Evolutionary conservation across 2,113 vertebrate genomes (phyloP), one percentile per base, ranked within the genome.

Genomic region (Myrmecophaga tridactyla): DNA sequence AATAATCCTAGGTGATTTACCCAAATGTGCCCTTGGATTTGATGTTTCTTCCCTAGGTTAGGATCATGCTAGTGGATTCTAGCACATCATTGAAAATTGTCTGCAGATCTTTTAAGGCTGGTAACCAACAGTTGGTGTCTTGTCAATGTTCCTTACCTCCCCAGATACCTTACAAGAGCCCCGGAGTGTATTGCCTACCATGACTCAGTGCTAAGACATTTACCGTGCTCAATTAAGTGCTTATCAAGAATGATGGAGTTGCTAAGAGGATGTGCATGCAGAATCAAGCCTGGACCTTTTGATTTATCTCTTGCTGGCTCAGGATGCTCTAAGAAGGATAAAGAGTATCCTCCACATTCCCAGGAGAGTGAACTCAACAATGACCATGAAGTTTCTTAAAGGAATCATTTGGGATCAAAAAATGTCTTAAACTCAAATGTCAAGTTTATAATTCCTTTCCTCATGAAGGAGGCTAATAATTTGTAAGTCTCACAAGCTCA

Each of bases 221-320:
- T 9, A 31, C 13, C 92, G 92, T 83, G 6, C 82, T 94, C 80
- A 96, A 84, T 83, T 90, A 96, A 97, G 88, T 85, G 10, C 25
- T 67, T 92, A 80, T 95, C 89, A 86, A 88, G 6, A 86, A 89
- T 96, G 81, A 96, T 88, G 58, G 34, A 83, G 77, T 80, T 87
- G 53, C 60, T 96, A 91, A 86, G 43, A 72, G 20, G 25, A 62
- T 92, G 3, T 69, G 29, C 39, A 25, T 25, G 60, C 3, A 77
- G n/a, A 29, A 85, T 39, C 78, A 77, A 46, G 62, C 21, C 72
- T 46, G 58, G 87, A 73, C 67, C 73, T 86, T 72, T 87, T 90
- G 81, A 94, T 94, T 89, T 92, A 48, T 84, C 20, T 87, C 70
- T 91, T 94, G 25, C 41, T 46, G 25, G 29, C 20, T n/a, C 56